Conservation (phyloP, 2,888 invertebrate genomes). For the Tipula unca region DNA sequence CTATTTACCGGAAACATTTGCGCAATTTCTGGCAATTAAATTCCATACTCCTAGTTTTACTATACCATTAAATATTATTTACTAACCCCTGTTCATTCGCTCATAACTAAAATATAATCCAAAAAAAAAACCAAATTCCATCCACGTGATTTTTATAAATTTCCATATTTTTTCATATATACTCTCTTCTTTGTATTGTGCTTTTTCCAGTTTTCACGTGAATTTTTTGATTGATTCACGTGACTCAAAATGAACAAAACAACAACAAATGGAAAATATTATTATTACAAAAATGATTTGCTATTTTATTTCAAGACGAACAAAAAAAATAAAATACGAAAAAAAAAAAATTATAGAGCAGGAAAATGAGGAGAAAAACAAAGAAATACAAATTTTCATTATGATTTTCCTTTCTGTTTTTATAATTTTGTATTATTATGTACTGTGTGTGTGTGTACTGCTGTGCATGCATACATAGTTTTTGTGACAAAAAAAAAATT, state of each 20-base stretch:
- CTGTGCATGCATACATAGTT: neutral
- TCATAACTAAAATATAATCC: neutral
- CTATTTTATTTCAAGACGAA: neutral
- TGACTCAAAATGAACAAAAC: conserved; percentile 21
- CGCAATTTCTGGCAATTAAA: no score
- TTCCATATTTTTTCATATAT: neutral
- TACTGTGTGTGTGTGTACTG: no score
- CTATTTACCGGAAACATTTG: no score
- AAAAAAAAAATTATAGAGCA: conserved; percentile 18
- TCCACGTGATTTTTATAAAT: neutral
- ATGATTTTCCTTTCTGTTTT: conserved; percentile 4
- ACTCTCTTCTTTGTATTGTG: neutral
- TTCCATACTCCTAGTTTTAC: neutral
- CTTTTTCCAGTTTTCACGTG: conserved; percentile 23
- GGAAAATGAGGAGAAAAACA: neutral
- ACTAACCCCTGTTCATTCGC: neutral
- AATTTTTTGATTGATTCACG: conserved; percentile 25
- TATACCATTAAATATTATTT: neutral
- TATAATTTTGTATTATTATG: neutral
- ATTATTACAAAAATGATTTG: neutral
- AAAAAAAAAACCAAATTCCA: neutral
- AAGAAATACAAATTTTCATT: conserved; percentile 1
- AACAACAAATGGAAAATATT: conserved; percentile 17
- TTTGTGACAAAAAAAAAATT: neutral
- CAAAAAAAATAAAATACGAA: neutral